phyloP scores from a whole-genome alignment of 2,797 vertebrate genomes.

The Cyclura pinguis region DNA sequence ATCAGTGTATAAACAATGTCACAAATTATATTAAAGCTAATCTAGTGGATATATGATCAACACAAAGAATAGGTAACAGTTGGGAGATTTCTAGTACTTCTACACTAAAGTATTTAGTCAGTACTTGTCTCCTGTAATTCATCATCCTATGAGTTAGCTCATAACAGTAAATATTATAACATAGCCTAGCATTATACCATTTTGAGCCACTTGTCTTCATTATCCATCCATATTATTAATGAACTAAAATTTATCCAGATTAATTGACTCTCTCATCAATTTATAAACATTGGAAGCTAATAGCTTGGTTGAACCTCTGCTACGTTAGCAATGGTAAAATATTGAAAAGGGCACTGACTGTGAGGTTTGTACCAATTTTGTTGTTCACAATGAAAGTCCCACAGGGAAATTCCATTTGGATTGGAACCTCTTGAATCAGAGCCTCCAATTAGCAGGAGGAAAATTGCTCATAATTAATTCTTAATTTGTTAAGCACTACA shows the following conservation, averaged over 20 bases:
- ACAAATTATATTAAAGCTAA: not conserved
- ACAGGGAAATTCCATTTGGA: conserved; percentile 14
- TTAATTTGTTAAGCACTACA: conserved; percentile 48
- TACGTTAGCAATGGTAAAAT: conserved; percentile 45
- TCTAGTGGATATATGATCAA: not conserved
- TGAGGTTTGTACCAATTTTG: conserved; percentile 36
- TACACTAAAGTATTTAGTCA: not conserved
- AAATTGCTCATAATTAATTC: conserved; percentile 46
- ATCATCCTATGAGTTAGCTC: fast-evolving
- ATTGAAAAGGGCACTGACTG: conserved; percentile 44
- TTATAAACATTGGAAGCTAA: conserved; percentile 46
- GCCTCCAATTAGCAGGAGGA: conserved; percentile 24
- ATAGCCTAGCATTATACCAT: conserved; percentile 25
- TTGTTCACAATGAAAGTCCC: conserved; percentile 9
- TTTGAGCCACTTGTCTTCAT: conserved; percentile 32
- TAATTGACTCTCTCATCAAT: conserved; percentile 42
- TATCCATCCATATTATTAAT: conserved; percentile 40
- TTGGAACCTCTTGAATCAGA: conserved; percentile 30
- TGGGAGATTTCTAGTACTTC: not conserved
- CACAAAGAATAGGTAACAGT: not conserved
- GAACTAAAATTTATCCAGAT: conserved; percentile 39
- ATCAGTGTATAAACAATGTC: not conserved
- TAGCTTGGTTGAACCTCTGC: conserved; percentile 35
- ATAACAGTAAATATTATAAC: conserved; percentile 2
- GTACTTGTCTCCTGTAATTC: not conserved